Percentiles rank a stretch among this genome's conserved stretches.
Evolutionary conservation across 2,888 invertebrate species (phyloP).

Genomic region (Rapana venosa): DNA sequence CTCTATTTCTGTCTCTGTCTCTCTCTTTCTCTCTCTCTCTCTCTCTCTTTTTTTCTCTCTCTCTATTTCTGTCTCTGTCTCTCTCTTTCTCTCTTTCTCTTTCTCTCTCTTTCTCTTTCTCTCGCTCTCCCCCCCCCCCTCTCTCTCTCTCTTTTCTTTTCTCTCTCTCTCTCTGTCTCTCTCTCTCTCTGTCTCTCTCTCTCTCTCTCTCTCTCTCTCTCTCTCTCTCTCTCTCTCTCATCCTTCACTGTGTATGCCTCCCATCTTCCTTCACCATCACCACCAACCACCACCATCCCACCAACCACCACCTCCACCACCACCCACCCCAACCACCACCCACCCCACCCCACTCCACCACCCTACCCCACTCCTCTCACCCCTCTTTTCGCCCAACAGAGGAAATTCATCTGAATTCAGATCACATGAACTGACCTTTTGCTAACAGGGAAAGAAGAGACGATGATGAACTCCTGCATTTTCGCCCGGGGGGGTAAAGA

Average conservation of each 20-base stretch:
- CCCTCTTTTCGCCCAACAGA: not conserved
- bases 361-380: too few species aligned
- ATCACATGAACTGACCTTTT: too few species aligned
- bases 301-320: too few species aligned
- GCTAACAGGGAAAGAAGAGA: too few species aligned
- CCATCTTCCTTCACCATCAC: too few species aligned
- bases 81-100: conserved; percentile 29
- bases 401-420: not conserved
- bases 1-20: not conserved
- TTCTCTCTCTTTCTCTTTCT: conserved; percentile 21
- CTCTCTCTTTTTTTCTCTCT: not conserved
- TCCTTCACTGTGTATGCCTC: too few species aligned
- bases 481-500: not conserved
- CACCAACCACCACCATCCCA: too few species aligned
- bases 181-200: not conserved
- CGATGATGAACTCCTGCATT: too few species aligned
- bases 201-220: not conserved
- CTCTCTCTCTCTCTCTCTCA: too few species aligned
- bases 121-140: not conserved
- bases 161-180: not conserved
- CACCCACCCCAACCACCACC: too few species aligned
- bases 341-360: too few species aligned
- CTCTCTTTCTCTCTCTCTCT: not conserved
- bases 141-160: conserved; percentile 10
- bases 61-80: conserved; percentile 11